phyloP scores from a whole-genome alignment of 2,113 vertebrate genomes.

The Edolisoma coerulescens region DNA sequence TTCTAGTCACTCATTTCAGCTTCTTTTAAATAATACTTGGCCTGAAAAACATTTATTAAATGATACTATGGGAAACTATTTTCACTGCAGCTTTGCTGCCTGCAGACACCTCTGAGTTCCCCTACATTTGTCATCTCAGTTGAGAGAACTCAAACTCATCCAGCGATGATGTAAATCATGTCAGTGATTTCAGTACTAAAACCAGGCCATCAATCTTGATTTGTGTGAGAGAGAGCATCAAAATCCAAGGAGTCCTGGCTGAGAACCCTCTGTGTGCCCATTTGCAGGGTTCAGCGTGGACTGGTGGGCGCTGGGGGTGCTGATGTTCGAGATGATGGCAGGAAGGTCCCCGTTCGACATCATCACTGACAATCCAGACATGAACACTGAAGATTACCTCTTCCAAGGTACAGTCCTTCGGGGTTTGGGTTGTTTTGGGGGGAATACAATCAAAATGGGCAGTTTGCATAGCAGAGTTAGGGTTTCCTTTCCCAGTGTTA shows the following conservation, averaged over 20 bases:
- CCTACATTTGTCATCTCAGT: not conserved
- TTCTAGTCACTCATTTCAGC: not conserved
- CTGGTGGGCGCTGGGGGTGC: conserved; percentile 97
- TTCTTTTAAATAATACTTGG: not conserved
- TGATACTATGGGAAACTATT: not conserved
- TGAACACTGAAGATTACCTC: conserved; percentile 99
- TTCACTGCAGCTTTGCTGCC: not conserved
- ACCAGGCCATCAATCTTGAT: fast-evolving
- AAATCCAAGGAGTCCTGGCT: not conserved
- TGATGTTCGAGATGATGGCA: conserved; percentile 99
- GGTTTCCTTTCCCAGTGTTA: not conserved
- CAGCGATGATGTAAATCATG: not conserved
- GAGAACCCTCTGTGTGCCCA: not conserved
- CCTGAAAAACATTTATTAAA: not conserved
- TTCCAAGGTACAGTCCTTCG: conserved; percentile 85
- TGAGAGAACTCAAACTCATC: not conserved
- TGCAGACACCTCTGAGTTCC: not conserved
- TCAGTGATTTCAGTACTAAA: not conserved
- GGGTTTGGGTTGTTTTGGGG: fast-evolving
- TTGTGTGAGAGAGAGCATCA: fast-evolving
- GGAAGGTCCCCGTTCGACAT: conserved; percentile 97
- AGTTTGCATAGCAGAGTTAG: not conserved
- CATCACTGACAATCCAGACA: conserved; percentile 98
- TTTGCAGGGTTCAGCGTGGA: conserved; percentile 93
- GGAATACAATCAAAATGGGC: not conserved